Conservation (phyloP, 2,888 invertebrate species). For the Galeruca laticollis region DNA sequence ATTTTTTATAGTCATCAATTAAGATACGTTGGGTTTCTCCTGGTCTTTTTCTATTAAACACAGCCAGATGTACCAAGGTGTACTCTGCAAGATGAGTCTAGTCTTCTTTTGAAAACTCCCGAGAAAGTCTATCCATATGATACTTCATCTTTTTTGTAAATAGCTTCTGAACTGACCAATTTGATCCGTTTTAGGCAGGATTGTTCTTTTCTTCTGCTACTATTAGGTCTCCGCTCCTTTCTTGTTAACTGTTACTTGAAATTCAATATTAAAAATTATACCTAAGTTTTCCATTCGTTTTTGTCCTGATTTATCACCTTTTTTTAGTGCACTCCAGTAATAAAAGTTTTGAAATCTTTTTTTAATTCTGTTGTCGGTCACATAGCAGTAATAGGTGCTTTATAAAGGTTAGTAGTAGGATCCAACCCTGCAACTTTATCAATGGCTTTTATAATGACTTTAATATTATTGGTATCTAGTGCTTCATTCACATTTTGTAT, state of each 20-base stretch:
- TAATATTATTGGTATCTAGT: slow-evolving; percentile 3
- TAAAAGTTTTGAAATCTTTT: slow-evolving; percentile 24
- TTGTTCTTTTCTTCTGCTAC: slow-evolving; percentile 13
- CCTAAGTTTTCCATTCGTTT: slow-evolving; percentile 26
- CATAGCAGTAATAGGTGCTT: slow-evolving; percentile 32
- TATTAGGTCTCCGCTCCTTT: slow-evolving; percentile 29
- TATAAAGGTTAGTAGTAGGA: slow-evolving; percentile 17
- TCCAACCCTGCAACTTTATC: slow-evolving; percentile 25
- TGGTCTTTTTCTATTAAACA: slow-evolving; percentile 34
- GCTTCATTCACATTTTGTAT: slow-evolving; percentile 18
- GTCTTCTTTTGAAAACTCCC: slow-evolving; percentile 4
- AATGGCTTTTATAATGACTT: slow-evolving; percentile 13
- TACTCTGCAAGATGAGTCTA: slow-evolving; percentile 29
- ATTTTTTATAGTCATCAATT: slow-evolving; percentile 32
- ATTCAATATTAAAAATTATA: slow-evolving; percentile 28
- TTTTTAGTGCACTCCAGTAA: slow-evolving; percentile 24
- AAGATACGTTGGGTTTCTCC: slow-evolving; percentile 31
- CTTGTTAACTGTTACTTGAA: slow-evolving; percentile 34
- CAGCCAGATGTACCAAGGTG: slow-evolving; percentile 26
- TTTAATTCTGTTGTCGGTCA: slow-evolving; percentile 31
- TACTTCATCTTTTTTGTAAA: slow-evolving; percentile 5
- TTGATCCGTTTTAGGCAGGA: slow-evolving; percentile 14
- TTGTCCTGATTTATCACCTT: slow-evolving; percentile 6
- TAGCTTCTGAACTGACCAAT: slow-evolving; percentile 20
- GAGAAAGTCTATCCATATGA: not conserved